phyloP scores from a whole-genome alignment of 2,113 vertebrate species.

The Ptychochromis oligacanthus region DNA sequence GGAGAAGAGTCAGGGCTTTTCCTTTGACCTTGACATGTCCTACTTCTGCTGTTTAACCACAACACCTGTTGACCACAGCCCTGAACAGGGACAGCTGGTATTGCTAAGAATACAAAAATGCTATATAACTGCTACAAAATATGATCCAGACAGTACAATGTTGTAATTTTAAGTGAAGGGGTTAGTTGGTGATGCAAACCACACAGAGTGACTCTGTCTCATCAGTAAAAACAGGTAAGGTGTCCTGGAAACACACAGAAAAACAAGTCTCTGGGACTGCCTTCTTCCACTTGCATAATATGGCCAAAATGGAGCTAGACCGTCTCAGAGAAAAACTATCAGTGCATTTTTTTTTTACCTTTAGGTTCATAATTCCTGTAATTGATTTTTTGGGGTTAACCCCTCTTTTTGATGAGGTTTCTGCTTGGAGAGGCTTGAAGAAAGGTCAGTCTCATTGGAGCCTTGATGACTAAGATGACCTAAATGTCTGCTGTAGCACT shows the following conservation, averaged over 20 bases:
- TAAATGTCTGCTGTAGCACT: no score
- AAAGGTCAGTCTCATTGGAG: not conserved
- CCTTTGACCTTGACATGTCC: slow-evolving; percentile 46
- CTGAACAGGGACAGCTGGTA: not conserved
- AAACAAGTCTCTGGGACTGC: not conserved
- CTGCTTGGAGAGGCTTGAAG: no score
- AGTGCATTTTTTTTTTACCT: no score
- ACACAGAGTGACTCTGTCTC: slow-evolving; percentile 22
- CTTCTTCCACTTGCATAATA: not conserved
- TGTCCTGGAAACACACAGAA: not conserved
- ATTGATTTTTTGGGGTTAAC: not conserved
- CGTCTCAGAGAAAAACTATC: no score
- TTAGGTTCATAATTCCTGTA: no score
- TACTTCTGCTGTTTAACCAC: slow-evolving; percentile 41
- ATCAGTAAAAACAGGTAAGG: not conserved
- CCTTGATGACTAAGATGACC: not conserved
- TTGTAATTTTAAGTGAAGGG: not conserved
- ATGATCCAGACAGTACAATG: not conserved
- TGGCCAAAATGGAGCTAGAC: not conserved
- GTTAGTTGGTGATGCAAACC: slow-evolving; percentile 13
- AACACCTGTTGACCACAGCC: slow-evolving; percentile 48
- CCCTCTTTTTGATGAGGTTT: not conserved
- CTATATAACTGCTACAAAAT: not conserved
- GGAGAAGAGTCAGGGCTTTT: slow-evolving; percentile 49
- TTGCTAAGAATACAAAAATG: not conserved